A percentile compares a stretch with the other conserved stretches of the same genome.
phyloP scores from a whole-genome alignment of 2,888 invertebrate genomes.

The Stomorhina lunata region DNA sequence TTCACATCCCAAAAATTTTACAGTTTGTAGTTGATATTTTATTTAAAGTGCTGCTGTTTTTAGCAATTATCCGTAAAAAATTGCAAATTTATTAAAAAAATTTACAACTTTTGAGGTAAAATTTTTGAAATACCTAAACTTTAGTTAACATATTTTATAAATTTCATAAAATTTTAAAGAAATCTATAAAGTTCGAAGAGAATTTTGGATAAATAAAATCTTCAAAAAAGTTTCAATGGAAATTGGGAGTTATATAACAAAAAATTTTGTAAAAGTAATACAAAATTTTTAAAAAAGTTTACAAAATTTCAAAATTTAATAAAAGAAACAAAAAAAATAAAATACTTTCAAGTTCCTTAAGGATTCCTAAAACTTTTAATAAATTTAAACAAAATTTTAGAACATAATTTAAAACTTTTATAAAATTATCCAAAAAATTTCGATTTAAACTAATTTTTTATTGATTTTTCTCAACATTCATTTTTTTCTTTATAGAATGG shows the following conservation, averaged over 20 bases:
- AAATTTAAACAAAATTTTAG: too few relatives aligned
- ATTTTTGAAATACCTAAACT: slow-evolving; percentile 31
- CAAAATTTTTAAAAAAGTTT: too few relatives aligned
- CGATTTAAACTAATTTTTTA: not conserved
- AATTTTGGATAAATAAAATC: not conserved
- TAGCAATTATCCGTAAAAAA: slow-evolving; percentile 75
- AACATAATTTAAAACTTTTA: not conserved
- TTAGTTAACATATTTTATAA: not conserved
- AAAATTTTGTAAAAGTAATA: too few relatives aligned
- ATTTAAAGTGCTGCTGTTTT: slow-evolving; percentile 72
- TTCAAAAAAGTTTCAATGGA: too few relatives aligned
- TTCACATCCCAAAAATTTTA: slow-evolving; percentile 54
- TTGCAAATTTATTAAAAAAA: slow-evolving; percentile 79
- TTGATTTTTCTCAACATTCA: not conserved
- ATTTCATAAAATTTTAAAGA: not conserved
- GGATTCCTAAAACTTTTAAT: too few relatives aligned
- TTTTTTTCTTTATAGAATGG: slow-evolving; percentile 71
- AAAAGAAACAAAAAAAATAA: too few relatives aligned
- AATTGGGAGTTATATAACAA: not conserved
- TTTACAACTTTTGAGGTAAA: slow-evolving; percentile 78
- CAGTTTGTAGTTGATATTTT: slow-evolving; percentile 66
- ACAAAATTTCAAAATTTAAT: too few relatives aligned
- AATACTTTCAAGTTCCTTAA: too few relatives aligned
- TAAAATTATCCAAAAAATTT: too few relatives aligned
- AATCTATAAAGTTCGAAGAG: not conserved